Evolutionary conservation across 2,797 vertebrate species (phyloP).

Genomic region (Platalea minor): DNA sequence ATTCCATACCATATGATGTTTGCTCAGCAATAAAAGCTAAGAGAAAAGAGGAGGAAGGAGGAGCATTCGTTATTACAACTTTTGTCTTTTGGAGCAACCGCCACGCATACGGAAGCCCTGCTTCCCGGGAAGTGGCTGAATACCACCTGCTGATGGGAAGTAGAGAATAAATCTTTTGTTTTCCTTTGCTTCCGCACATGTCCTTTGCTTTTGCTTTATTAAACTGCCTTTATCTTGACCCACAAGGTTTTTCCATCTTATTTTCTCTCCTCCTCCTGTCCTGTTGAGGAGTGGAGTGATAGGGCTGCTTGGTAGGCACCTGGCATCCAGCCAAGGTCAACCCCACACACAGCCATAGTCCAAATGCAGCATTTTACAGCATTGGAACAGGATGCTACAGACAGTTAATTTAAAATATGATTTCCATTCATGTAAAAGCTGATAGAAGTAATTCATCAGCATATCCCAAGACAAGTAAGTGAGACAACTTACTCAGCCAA

Average conservation of each 20-base stretch:
- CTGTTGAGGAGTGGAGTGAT: not conserved
- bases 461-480: not conserved
- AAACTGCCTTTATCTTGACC: not conserved
- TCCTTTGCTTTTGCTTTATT: not conserved
- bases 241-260: not conserved
- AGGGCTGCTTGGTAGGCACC: not conserved
- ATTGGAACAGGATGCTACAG: not conserved
- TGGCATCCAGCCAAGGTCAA: not conserved
- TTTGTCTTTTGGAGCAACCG: not conserved
- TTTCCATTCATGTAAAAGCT: not conserved
- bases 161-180: not conserved
- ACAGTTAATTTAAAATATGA: not conserved
- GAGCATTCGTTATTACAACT: fast-evolving
- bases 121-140: not conserved
- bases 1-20: not conserved
- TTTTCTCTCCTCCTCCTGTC: not conserved
- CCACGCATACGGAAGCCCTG: not conserved
- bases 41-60: not conserved
- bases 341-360: not conserved
- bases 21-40: not conserved
- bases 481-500: not conserved
- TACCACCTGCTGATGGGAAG: not conserved
- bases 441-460: not conserved
- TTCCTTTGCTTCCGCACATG: not conserved
- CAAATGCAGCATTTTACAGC: not conserved